A percentile compares a stretch with the other conserved stretches of the same genome.
phyloP scores from a whole-genome alignment of 1,140 invertebrate species.

The Camponotus floridanus region DNA sequence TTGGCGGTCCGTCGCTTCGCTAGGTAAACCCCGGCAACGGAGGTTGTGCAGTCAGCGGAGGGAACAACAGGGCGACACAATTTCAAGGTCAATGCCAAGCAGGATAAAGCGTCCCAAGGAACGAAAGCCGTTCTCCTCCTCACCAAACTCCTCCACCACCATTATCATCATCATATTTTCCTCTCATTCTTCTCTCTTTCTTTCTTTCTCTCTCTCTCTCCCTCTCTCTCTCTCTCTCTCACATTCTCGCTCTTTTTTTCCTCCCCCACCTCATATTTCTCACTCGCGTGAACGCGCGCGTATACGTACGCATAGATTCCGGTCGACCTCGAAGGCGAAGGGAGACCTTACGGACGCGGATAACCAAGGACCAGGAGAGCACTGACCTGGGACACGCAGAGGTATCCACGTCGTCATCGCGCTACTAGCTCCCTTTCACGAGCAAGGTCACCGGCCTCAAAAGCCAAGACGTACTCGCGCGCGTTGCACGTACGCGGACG shows the following conservation, averaged over 20 bases:
- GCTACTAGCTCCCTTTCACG: constrained; percentile 74
- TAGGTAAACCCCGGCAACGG: constrained; percentile 90
- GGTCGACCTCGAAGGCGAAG: constrained; percentile 77
- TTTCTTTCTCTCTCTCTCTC: constrained; percentile 7
- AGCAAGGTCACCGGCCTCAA: constrained; percentile 75
- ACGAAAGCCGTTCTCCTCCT: constrained; percentile 79
- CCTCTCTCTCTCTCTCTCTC: background rate
- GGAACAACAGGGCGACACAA: constrained; percentile 87
- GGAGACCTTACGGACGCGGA: constrained; percentile 75
- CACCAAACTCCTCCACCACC: constrained; percentile 40
- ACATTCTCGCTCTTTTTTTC: constrained; percentile 8
- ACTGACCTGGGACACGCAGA: constrained; percentile 74
- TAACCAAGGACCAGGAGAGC: constrained; percentile 76
- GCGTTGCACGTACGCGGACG: constrained; percentile 69
- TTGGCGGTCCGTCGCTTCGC: constrained; percentile 96
- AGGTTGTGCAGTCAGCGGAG: constrained; percentile 86
- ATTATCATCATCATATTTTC: constrained; percentile 36
- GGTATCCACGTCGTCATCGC: constrained; percentile 62
- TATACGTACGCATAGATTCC: constrained; percentile 72
- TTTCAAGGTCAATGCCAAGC: constrained; percentile 87
- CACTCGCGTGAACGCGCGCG: constrained; percentile 74
- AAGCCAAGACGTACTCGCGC: constrained; percentile 62
- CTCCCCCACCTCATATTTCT: constrained; percentile 70
- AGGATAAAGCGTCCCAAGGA: constrained; percentile 85
- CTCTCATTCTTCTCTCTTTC: constrained; percentile 4